Conservation (phyloP, 1,140 invertebrate genomes). For the Aleiodes sp. region DNA sequence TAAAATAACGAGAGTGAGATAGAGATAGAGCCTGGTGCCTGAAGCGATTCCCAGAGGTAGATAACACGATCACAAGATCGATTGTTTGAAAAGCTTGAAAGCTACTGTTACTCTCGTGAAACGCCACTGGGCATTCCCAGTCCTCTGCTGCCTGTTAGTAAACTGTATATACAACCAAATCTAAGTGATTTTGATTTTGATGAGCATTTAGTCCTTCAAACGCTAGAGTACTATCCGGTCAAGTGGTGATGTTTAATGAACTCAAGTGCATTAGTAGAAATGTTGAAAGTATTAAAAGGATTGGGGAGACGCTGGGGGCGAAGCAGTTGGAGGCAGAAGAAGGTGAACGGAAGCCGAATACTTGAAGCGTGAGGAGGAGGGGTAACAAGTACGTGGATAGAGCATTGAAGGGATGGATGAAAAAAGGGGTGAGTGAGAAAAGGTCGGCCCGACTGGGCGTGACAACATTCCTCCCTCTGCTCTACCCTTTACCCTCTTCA, state of each 20-base stretch:
- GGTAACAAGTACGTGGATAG: background rate
- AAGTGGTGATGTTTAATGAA: conserved; percentile 10
- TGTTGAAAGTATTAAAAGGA: background rate
- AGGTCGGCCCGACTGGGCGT: background rate
- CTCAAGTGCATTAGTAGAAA: background rate
- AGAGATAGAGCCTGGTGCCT: conserved; percentile 4
- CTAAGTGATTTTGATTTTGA: conserved; percentile 2
- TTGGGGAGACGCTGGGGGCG: background rate
- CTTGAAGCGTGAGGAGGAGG: background rate
- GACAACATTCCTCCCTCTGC: background rate
- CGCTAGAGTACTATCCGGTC: background rate
- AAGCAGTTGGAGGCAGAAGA: background rate
- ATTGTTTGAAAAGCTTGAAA: conserved; percentile 25
- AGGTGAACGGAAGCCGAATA: background rate
- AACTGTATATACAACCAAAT: background rate
- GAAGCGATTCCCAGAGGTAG: background rate
- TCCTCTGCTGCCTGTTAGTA: background rate
- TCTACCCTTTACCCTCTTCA: too few relatives aligned
- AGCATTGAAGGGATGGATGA: background rate
- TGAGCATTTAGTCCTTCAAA: background rate
- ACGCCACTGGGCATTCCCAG: background rate
- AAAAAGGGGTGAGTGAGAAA: too few relatives aligned
- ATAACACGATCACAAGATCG: conserved; percentile 29
- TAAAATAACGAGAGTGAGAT: conserved; percentile 2
- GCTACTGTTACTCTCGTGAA: background rate